Base-by-base conservation (phyloP, 2,888 invertebrate genomes). In the Sarcophaga rosellei region DNA sequence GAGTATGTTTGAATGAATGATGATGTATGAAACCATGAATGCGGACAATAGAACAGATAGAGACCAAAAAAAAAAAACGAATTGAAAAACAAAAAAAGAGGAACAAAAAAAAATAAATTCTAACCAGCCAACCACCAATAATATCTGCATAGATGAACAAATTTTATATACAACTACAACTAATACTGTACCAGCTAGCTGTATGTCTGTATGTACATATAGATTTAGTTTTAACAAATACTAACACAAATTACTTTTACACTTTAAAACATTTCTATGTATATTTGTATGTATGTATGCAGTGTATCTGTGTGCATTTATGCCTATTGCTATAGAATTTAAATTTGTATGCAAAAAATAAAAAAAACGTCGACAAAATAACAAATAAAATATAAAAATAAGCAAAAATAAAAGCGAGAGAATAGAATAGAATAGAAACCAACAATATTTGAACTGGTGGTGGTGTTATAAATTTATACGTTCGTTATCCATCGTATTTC, bases 401-500 rank as follows among this genome's bases (percentile, higher is more conserved):
- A 35, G 35, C 0, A 35, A 25, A 25, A 25, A 23, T 23, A 23
- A 23, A 23, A 23, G 23, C 23, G 1, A 25, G 4, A 25, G 35
- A 35, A 35, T 15, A 23, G 1, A 23, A 63, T 15, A 25, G 2
- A 23, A 15, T 20, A n/a, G 17, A 65, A 65, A 15, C 35, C 23
- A 65, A 35, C 10, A 25, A 35, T 35, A 8, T 65, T 35, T 65
- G 8, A 35, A 63, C 21, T 53, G 53, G 3, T 53, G 17, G 15
- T 17, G 53, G 17, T 53, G 17, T 53, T 53, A 53, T 53, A 65
- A 35, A 79, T 69, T 62, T 53, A 17, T n/a, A 59, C 61, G 4
- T 35, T 65, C 35, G 17, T 47, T 53, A 53, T 53, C 17, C 53
- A 53, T 12, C 62, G 78, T 84, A 79, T 63, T 84, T 86, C 86